Evolutionary conservation across 2,888 invertebrate species (phyloP).

Genomic region (Ypsolopha sequella): DNA sequence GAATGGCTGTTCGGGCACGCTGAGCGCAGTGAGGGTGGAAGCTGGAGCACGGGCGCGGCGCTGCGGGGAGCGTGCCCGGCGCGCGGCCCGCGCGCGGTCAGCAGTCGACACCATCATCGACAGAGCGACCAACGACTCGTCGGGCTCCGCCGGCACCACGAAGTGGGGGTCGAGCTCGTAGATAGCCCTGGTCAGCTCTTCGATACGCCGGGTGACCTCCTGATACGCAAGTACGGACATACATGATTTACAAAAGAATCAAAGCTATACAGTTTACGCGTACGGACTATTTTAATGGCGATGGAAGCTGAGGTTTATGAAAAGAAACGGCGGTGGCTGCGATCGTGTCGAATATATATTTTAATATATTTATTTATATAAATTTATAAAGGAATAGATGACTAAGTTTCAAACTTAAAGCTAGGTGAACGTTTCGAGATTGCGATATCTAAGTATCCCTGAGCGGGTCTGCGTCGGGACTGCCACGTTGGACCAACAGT

Average conservation of each 20-base stretch:
- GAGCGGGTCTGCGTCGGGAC: slow-evolving; percentile 83
- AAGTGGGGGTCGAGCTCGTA: slow-evolving; percentile 82
- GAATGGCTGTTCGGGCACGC: slow-evolving; percentile 15
- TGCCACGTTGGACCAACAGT: slow-evolving; percentile 87
- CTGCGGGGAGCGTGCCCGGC: slow-evolving; percentile 56
- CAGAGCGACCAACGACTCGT: slow-evolving; percentile 71
- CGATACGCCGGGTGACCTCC: slow-evolving; percentile 79
- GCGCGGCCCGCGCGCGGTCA: slow-evolving; percentile 21
- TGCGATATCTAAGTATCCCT: slow-evolving; percentile 69
- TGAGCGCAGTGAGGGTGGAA: slow-evolving; percentile 7
- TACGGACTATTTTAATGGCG: slow-evolving; percentile 15
- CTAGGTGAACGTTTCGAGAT: slow-evolving; percentile 26
- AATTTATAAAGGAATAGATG: slow-evolving; percentile 45
- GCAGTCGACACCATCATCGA: slow-evolving; percentile 41
- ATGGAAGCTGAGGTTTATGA: slow-evolving; percentile 32
- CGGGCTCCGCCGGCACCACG: slow-evolving; percentile 65
- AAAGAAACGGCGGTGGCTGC: slow-evolving; percentile 54
- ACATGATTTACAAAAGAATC: slow-evolving; percentile 55
- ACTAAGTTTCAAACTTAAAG: slow-evolving; percentile 41
- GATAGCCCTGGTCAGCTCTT: slow-evolving; percentile 78
- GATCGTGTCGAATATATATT: slow-evolving; percentile 35
- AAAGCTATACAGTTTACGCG: slow-evolving; percentile 10
- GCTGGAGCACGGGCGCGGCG: slow-evolving; percentile 23
- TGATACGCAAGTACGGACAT: slow-evolving; percentile 74
- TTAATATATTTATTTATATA: slow-evolving; percentile 22